A percentile compares a stretch with the other conserved stretches of the same genome.
These are phyloP conservation scores for Spilogale gracilis DNA, from an alignment of 2,113 vertebrate genomes.

Conservation along the genomic window DNA sequence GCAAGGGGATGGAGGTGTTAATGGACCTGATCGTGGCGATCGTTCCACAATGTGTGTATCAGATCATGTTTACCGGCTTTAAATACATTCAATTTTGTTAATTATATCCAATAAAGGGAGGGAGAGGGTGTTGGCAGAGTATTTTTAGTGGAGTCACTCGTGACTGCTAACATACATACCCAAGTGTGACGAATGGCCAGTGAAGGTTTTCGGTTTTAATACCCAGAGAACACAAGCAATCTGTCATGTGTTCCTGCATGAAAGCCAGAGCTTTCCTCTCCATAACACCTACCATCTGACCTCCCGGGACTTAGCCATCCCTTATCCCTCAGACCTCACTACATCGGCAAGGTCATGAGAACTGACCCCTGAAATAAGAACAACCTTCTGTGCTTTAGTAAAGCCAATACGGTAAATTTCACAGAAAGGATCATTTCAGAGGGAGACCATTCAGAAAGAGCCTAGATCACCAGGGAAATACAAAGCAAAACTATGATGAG, in stretches of 20 bases:
- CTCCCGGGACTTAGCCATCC: not conserved
- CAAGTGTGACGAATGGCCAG: not conserved
- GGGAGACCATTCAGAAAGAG: not conserved
- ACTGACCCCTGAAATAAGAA: not conserved
- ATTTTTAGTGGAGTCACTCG: not conserved
- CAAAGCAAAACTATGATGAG: too few relatives aligned
- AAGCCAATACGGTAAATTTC: not conserved
- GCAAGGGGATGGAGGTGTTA: not conserved
- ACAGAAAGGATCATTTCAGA: not conserved
- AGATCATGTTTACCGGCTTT: not conserved
- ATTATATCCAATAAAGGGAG: not conserved
- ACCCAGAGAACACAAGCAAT: not conserved
- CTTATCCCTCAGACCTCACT: not conserved
- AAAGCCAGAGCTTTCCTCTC: not conserved
- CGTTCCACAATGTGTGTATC: not conserved
- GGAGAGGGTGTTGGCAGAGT: not conserved
- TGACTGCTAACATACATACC: not conserved
- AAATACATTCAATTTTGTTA: not conserved
- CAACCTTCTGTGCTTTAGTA: not conserved
- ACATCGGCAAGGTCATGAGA: not conserved
- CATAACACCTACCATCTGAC: not conserved
- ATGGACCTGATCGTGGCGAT: not conserved
- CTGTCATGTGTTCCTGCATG: not conserved
- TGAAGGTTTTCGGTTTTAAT: not conserved
- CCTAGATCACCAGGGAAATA: too few relatives aligned